Conservation (phyloP, 2,888 invertebrate genomes). For the Caenorhabditis sp. region DNA sequence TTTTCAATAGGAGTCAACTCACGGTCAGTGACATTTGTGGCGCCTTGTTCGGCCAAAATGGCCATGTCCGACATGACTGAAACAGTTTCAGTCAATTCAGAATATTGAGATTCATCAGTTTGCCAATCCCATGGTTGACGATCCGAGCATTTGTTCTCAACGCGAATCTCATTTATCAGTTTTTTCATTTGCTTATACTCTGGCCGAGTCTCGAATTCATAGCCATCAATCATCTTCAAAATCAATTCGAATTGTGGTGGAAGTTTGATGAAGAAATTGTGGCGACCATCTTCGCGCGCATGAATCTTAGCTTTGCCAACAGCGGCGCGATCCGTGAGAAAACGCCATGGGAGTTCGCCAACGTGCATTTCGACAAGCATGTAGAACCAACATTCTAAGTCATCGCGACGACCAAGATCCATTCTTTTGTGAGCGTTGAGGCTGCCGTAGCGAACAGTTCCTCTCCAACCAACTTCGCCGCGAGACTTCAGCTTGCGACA, state of each 20-base stretch:
- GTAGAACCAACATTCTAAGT: constrained; percentile 60
- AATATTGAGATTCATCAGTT: constrained; percentile 34
- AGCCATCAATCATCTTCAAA: constrained; percentile 32
- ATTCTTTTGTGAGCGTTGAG: constrained; percentile 52
- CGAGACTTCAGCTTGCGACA: constrained; percentile 33
- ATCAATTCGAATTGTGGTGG: constrained; percentile 33
- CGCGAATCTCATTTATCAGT: constrained; percentile 29
- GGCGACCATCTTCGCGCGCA: constrained; percentile 11
- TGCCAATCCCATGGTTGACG: constrained; percentile 41
- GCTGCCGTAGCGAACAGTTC: constrained; percentile 58
- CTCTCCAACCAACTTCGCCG: constrained; percentile 60
- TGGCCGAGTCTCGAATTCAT: constrained; percentile 22
- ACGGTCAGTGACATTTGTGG: constrained; percentile 32
- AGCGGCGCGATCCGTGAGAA: constrained; percentile 41
- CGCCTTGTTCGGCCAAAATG: constrained; percentile 36
- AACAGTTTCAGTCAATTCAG: constrained; percentile 33
- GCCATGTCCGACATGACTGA: constrained; percentile 34
- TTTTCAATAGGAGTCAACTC: not conserved
- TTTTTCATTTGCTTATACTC: constrained; percentile 24
- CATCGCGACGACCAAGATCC: constrained; percentile 57
- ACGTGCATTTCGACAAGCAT: constrained; percentile 57
- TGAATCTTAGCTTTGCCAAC: constrained; percentile 23
- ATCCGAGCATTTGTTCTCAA: constrained; percentile 21
- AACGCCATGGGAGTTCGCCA: constrained; percentile 58
- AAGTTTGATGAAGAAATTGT: constrained; percentile 14